Conservation (phyloP, 2,797 vertebrate genomes). For the Acrossocheilus fasciatus region DNA sequence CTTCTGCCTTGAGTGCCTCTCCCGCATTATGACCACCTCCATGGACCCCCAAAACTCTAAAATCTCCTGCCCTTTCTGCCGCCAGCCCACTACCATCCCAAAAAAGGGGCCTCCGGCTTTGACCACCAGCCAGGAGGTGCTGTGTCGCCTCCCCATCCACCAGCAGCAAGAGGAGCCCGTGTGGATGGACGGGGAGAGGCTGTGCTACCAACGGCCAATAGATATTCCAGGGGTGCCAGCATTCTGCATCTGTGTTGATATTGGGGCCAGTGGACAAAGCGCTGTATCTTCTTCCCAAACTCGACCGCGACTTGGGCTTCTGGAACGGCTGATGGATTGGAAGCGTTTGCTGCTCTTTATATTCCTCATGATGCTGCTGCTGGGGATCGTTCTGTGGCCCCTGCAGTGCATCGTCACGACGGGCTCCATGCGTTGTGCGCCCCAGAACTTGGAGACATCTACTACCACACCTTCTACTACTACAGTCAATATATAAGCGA, state of each 20-base stretch:
- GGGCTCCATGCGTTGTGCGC: slow-evolving; percentile 83
- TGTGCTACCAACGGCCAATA: slow-evolving; percentile 82
- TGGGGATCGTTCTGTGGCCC: slow-evolving; percentile 90
- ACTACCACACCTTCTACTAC: fast-evolving
- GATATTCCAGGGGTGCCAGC: slow-evolving; percentile 60
- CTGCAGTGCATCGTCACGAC: slow-evolving; percentile 90
- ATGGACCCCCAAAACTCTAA: slow-evolving; percentile 65
- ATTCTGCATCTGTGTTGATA: slow-evolving; percentile 86
- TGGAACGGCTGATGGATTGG: slow-evolving; percentile 82
- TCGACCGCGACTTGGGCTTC: slow-evolving; percentile 48
- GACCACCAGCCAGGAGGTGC: slow-evolving; percentile 85
- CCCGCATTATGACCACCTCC: slow-evolving; percentile 85
- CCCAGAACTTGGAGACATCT: background rate
- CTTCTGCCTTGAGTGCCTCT: slow-evolving; percentile 96
- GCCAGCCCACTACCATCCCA: slow-evolving; percentile 86
- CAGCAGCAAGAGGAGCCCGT: slow-evolving; percentile 84
- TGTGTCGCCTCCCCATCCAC: slow-evolving; percentile 85
- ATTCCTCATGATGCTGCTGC: slow-evolving; percentile 80
- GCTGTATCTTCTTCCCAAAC: slow-evolving; percentile 43
- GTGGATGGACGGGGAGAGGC: slow-evolving; percentile 91
- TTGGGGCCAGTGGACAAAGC: slow-evolving; percentile 82
- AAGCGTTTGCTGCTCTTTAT: slow-evolving; percentile 84
- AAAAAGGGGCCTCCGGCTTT: slow-evolving; percentile 84
- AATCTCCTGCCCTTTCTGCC: slow-evolving; percentile 91
- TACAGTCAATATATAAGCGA: background rate